Evolutionary conservation across 2,888 invertebrate species (phyloP).

Genomic region (Suillia variegata): DNA sequence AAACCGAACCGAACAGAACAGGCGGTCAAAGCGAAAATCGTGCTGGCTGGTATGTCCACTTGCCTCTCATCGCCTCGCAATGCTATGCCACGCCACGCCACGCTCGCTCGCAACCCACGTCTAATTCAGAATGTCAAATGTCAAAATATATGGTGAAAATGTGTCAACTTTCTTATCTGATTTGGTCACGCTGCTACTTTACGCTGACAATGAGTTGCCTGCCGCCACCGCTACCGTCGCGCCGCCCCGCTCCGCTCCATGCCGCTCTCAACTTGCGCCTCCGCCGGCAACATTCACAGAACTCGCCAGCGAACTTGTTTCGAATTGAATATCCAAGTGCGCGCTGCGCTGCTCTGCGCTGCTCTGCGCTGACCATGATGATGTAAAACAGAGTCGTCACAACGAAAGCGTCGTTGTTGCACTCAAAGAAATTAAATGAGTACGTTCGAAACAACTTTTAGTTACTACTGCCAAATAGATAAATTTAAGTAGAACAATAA

Average conservation of each 20-base stretch:
- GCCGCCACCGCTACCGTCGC: not conserved
- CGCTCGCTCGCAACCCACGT: conserved; percentile 48
- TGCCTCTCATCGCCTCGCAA: no score
- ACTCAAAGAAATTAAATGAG: no score
- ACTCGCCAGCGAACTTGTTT: not conserved
- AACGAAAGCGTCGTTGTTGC: no score
- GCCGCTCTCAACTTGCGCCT: not conserved
- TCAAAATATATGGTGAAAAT: conserved; percentile 62
- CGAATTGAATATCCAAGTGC: no score
- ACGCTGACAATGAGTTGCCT: conserved; percentile 21
- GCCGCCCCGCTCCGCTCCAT: not conserved
- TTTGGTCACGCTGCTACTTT: conserved; percentile 60
- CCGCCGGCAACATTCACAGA: not conserved
- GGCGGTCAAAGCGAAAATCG: not conserved
- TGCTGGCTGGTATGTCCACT: no score
- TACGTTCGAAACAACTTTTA: no score
- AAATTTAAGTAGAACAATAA: no score
- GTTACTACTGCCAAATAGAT: no score
- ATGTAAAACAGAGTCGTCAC: no score
- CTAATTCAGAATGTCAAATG: conserved; percentile 59
- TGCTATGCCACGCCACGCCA: not conserved
- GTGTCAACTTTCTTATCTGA: conserved; percentile 61
- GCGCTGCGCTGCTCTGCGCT: no score
- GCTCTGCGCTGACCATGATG: no score
- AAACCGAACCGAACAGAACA: not conserved